Base-by-base conservation (phyloP, 1,140 invertebrate species). In the Ceratina calcarata region DNA sequence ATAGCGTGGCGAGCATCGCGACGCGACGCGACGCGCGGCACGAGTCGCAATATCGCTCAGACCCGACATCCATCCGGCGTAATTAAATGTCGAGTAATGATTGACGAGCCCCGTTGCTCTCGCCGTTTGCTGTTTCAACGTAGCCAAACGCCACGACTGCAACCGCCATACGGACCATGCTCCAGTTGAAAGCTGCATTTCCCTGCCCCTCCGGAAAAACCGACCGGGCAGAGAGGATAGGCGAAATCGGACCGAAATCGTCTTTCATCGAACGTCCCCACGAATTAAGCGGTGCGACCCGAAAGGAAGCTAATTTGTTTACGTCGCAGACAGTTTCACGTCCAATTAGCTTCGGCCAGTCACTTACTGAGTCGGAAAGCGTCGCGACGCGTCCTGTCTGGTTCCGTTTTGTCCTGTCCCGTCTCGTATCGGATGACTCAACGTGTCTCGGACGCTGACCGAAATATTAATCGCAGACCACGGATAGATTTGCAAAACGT, bases 61-160 rank as follows among this genome's bases (percentile, higher is more conserved):
- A 32, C 45, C 37, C 55, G n/a, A n/a, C 58, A 53, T 77, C 57
- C 55, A 69, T 69, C 55, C 62, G 20, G 7, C 45, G 75, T 77
- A 77, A 77, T 77, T 77, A 77, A 77, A 77, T 77, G 74, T 77
- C 74, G 74, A 58, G 74, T 61, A 61, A 77, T 69, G 66, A 77
- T 77, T 68, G 74, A 76, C 64, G 65, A 68, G 60, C 65, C 65
- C 10, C 22, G 57, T n/a, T 57, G 55, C 55, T 20, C 53, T 32
- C n/a, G 20, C n/a, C 24, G 51, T 69, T 69, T 20, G 51, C 51
- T 20, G 10, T 57, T 70, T 70, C 18, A 55, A 70, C 53, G 51
- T 55, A 45, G 15, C 20, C 15, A 2, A 15, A 12, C 37, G 20
- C 37, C 12, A 4, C 10, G 4, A 45, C 13, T 22, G 6, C 13